Base-by-base conservation (phyloP, 1,140 invertebrate species). In the Pollicipes pollicipes region DNA sequence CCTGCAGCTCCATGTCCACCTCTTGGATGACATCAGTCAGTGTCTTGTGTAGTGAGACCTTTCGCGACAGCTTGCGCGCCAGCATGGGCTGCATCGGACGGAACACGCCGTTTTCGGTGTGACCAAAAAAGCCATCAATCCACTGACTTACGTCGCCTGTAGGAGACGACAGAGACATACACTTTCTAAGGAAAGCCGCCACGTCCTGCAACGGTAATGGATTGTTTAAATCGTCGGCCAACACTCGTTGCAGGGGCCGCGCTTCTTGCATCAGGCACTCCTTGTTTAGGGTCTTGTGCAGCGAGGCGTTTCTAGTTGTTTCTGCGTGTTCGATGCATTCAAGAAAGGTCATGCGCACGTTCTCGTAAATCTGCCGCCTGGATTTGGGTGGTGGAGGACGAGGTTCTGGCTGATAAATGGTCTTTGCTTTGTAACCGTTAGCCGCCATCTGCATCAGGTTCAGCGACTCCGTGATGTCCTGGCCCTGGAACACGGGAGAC, bases 391-490 rank as follows among this genome's bases (percentile, higher is more conserved):
- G 64, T 10, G 28, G 27, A 3, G n/a, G 64, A 6, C n/a, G n/a
- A 8, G 10, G 64, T n/a, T 66, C 64, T 3, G 64, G 64, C 8
- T 28, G 64, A 8, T 21, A n/a, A 3, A 66, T 3, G 24, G 28
- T 66, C 17, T 66, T 66, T 8, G 64, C 64, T 24, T 66, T 21
- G 28, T 66, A 66, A 21, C 64, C 64, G 8, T 24, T 8, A 3
- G 64, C 64, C 8, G 64, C 64, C n/a, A 66, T 8, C 28, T 66
- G 64, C 64, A 66, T 66, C 64, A 66, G 28, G 26, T 66, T 66
- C 1, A 66, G 3, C 8, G 64, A 28, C 8, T 66, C 64, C 8
- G 8, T n/a, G 27, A 66, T 66, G 17, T 29, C 64, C 28, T 66
- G 64, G n/a, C 64, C 64, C 17, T 66, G 64, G 28, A 66, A 66